A percentile compares a stretch with the other conserved stretches of the same genome.
Conservation (phyloP, 2,888 invertebrate genomes). For the Tuta absoluta region DNA sequence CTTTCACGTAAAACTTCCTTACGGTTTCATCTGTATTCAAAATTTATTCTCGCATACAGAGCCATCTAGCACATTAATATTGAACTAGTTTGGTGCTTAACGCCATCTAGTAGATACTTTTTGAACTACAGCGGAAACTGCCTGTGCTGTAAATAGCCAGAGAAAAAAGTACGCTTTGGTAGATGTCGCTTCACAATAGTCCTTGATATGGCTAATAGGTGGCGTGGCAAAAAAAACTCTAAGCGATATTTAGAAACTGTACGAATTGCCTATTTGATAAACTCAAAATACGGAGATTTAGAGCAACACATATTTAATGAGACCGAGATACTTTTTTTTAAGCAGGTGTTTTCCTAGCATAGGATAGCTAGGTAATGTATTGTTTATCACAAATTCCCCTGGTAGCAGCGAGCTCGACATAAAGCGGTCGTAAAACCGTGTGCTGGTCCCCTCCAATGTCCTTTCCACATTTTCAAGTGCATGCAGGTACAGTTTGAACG, state of each 20-base stretch:
- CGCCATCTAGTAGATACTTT: background rate
- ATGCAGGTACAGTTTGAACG: background rate
- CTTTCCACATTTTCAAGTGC: slow-evolving; percentile 15
- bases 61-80: background rate
- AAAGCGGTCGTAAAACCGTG: slow-evolving; percentile 11
- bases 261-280: too few species aligned
- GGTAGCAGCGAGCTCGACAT: background rate
- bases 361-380: background rate
- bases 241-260: too few species aligned
- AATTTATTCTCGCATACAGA: too few species aligned
- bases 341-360: too few species aligned
- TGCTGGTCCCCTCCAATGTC: slow-evolving; percentile 15
- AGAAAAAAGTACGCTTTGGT: background rate
- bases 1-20: too few species aligned
- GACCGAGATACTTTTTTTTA: too few species aligned
- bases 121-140: background rate
- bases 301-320: too few species aligned
- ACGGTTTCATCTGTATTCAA: too few species aligned
- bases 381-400: background rate
- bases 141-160: background rate
- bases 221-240: background rate
- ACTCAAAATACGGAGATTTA: too few species aligned
- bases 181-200: background rate
- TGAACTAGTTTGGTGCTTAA: background rate
- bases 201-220: background rate